These are phyloP conservation scores for Camptogramma bilineatum DNA, from an alignment of 2,888 invertebrate genomes.

Conservation along the genomic window DNA sequence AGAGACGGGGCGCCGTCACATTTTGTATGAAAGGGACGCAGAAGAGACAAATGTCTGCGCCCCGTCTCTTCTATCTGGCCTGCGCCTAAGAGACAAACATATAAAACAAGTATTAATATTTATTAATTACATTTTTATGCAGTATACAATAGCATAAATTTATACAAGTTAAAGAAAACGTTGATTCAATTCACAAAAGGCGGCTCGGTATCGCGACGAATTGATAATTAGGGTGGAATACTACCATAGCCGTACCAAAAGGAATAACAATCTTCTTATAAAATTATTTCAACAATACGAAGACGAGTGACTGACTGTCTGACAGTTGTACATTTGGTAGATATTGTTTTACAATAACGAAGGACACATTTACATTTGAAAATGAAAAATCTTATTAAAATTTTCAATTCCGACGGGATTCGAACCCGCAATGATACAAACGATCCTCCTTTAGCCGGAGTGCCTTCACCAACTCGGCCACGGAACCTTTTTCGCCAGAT, in stretches of 20 bases:
- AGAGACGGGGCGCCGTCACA: no score
- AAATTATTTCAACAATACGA: not conserved
- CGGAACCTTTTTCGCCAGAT: no score
- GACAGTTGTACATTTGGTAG: not conserved
- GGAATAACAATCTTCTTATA: conserved; percentile 52
- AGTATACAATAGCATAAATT: not conserved
- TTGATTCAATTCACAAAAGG: conserved; percentile 48
- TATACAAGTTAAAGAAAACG: not conserved
- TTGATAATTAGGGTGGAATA: conserved; percentile 76
- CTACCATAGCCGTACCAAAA: conserved; percentile 68
- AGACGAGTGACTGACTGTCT: not conserved
- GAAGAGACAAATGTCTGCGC: no score
- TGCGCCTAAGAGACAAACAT: not conserved
- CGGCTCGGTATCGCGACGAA: conserved; percentile 70
- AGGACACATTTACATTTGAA: no score
- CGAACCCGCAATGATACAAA: no score
- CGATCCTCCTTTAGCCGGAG: no score
- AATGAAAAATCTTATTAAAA: no score
- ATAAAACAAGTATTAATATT: not conserved
- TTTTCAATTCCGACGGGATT: no score
- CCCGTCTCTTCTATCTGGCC: no score
- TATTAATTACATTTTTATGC: not conserved
- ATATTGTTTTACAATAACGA: not conserved
- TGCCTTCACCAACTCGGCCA: no score
- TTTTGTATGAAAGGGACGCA: no score